Evolutionary conservation across 2,888 invertebrate genomes (phyloP), one percentile per base, ranked within the genome.

Genomic region (Perizoma affinitatum): DNA sequence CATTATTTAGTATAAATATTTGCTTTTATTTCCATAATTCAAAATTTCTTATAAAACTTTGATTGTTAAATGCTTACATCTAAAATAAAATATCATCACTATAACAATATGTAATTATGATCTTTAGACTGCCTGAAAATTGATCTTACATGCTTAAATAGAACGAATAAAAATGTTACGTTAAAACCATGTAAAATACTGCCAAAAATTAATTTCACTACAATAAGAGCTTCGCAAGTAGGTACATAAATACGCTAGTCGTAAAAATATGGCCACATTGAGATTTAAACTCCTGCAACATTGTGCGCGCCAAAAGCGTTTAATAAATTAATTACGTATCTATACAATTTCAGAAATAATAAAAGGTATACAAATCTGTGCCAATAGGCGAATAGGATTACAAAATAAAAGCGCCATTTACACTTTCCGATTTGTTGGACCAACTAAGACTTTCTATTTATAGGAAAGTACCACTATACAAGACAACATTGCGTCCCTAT

Each of bases 1-100:
- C 81, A 80, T 69, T 73, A 68, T 72, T 58, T 70, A 65, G 65
- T 67, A 65, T 47, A 60, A 73, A n/a, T 70, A 22, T 49, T 75
- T 73, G 69, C 66, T 66, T 68, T 72, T 77, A 67, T 75, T 72
- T 52, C 63, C 6, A 38, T 46, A 34, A 42, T 54, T 48, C 59
- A 62, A 62, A 62, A 61, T 52, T 44, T 40, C 10, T 22, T 48
- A 58, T 55, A 58, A 52, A 54, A 33, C 34, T 61, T 45, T 49
- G 48, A 58, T 36, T 49, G 40, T 55, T 58, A 54, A 48, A 61
- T 61, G 43, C 61, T 58, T 58, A 50, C 10, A 11, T 44, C 43
- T 41, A 46, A 45, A 36, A 40, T 56, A 54, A 43, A 48, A 44
- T 44, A 44, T 22, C 22, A 3, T 22, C 22, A 22, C 22, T 22